These are phyloP conservation scores for Theristicus caerulescens DNA, from an alignment of 2,113 vertebrate species.

Conservation along the genomic window DNA sequence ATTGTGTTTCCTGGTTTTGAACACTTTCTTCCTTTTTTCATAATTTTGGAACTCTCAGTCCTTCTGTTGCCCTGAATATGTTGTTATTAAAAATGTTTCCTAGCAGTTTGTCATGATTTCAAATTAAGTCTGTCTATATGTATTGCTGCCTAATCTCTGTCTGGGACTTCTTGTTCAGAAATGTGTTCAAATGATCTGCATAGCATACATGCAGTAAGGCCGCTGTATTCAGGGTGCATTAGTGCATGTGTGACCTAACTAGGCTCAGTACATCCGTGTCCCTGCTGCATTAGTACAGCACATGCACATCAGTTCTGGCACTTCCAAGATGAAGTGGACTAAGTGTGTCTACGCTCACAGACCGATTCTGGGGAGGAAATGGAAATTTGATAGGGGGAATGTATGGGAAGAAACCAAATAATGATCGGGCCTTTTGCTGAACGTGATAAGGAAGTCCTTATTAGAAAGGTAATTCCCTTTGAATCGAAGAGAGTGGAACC, in stretches of 20 bases:
- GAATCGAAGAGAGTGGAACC: not conserved
- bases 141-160: not conserved
- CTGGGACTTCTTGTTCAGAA: not conserved
- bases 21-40: not conserved
- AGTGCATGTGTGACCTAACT: accelerated
- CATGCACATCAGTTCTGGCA: not conserved
- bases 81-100: not conserved
- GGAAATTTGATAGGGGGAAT: not conserved
- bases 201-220: not conserved
- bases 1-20: not conserved
- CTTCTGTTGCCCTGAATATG: not conserved
- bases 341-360: not conserved
- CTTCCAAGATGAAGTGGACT: not conserved
- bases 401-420: not conserved
- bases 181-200: not conserved
- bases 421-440: not conserved
- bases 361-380: not conserved
- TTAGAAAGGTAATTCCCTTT: not conserved
- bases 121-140: not conserved
- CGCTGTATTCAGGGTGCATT: not conserved
- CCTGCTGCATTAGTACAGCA: not conserved
- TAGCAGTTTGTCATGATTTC: not conserved
- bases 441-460: not conserved
- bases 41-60: not conserved
- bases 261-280: not conserved